Evolutionary conservation across 2,888 invertebrate species (phyloP).

Genomic region (Gisinianus flammeolus): DNA sequence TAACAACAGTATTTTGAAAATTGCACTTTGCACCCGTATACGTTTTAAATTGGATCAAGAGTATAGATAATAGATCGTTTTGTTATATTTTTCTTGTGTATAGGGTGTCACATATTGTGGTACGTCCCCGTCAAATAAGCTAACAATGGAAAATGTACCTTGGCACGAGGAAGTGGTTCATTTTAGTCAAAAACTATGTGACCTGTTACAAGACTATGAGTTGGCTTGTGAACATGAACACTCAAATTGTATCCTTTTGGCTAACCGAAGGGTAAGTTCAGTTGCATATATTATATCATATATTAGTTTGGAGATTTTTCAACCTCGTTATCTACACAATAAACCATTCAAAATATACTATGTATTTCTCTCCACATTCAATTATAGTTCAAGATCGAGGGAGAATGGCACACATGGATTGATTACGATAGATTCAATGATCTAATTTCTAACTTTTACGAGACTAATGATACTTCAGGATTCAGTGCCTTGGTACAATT

Average conservation of each 20-base stretch:
- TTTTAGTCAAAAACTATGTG: conserved; percentile 64
- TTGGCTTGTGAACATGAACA: conserved; percentile 69
- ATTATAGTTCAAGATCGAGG: conserved; percentile 64
- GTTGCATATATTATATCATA: neutral
- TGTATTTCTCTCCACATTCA: neutral
- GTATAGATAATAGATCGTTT: too few species aligned
- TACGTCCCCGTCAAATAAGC: conserved; percentile 63
- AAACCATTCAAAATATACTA: conserved; percentile 4
- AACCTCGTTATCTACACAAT: too few species aligned
- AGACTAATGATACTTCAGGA: conserved; percentile 60
- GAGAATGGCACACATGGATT: conserved; percentile 68
- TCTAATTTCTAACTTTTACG: conserved; percentile 62
- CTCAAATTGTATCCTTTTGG: conserved; percentile 67
- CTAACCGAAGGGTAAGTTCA: conserved; percentile 64
- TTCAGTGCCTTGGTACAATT: conserved; percentile 63
- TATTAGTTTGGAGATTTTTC: neutral
- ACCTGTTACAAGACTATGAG: conserved; percentile 64
- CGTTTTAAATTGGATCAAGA: neutral
- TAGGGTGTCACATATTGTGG: conserved; percentile 69
- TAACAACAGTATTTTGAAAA: neutral
- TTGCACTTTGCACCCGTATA: neutral
- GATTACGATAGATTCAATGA: conserved; percentile 66
- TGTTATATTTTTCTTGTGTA: neutral
- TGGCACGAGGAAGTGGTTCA: conserved; percentile 68
- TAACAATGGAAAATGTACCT: conserved; percentile 69